phyloP scores from a whole-genome alignment of 1,140 invertebrate genomes.

The Oncopeltus fasciatus region DNA sequence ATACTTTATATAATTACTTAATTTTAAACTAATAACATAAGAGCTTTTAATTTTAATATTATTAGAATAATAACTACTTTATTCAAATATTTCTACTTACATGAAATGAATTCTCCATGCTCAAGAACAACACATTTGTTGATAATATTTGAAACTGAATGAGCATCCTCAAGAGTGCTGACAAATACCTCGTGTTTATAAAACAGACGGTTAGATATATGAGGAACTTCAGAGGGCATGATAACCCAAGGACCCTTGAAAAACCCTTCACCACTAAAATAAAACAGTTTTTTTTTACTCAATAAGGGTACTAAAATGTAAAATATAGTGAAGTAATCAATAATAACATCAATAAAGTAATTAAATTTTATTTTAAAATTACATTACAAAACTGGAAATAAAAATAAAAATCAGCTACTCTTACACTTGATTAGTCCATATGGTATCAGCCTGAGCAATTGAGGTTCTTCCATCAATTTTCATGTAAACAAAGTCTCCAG shows the following conservation, averaged over 20 bases:
- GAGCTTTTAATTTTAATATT: too few species aligned
- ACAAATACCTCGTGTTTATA: slow-evolving; percentile 91
- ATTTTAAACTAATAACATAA: too few species aligned
- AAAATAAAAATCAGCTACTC: slow-evolving; percentile 26
- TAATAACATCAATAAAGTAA: too few species aligned
- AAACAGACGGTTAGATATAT: slow-evolving; percentile 59
- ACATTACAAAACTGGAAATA: too few species aligned
- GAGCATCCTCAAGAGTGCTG: slow-evolving; percentile 79
- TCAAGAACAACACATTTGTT: slow-evolving; percentile 84
- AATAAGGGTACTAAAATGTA: too few species aligned
- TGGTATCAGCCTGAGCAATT: slow-evolving; percentile 84
- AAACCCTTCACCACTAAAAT: slow-evolving; percentile 65
- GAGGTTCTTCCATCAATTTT: slow-evolving; percentile 61
- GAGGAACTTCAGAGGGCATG: slow-evolving; percentile 70
- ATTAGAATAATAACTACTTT: too few species aligned
- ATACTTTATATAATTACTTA: too few species aligned
- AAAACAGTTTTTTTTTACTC: too few species aligned
- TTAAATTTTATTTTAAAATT: too few species aligned
- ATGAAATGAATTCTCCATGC: slow-evolving; percentile 77
- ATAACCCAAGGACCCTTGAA: slow-evolving; percentile 90
- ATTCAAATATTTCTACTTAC: slow-evolving; percentile 35
- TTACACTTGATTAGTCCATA: slow-evolving; percentile 81
- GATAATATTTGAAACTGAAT: slow-evolving; percentile 77
- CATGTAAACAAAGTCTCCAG: slow-evolving; percentile 86
- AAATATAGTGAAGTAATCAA: too few species aligned